These are phyloP conservation scores for Drosophila tripunctata DNA, from an alignment of 2,888 invertebrate genomes.

Conservation along the genomic window DNA sequence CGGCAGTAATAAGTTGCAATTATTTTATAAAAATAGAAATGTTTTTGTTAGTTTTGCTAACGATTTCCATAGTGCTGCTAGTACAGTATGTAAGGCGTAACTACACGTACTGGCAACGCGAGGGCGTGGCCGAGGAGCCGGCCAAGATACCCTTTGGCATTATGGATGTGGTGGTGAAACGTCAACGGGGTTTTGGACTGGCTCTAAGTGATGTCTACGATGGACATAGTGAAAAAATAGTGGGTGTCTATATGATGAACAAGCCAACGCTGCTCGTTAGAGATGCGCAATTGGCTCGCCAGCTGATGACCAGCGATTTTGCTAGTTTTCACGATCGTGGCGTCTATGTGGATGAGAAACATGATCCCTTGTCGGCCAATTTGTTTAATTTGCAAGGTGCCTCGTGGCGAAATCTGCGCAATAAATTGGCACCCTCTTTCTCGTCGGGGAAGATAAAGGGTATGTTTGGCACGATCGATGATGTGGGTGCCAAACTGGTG, in stretches of 20 bases:
- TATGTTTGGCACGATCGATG: conserved; percentile 87
- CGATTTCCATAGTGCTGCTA: conserved; percentile 26
- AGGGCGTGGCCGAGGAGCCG: conserved; percentile 86
- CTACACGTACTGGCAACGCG: conserved; percentile 85
- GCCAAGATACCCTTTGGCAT: conserved; percentile 88
- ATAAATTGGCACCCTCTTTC: conserved; percentile 88
- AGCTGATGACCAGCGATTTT: conserved; percentile 87
- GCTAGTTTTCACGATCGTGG: conserved; percentile 88
- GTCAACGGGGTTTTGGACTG: conserved; percentile 87
- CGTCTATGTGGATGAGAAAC: conserved; percentile 86
- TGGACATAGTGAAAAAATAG: conserved; percentile 79
- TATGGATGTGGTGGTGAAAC: conserved; percentile 85
- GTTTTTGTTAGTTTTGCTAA: conserved; percentile 51
- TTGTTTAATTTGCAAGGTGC: conserved; percentile 81
- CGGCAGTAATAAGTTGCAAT: background rate
- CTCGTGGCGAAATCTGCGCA: conserved; percentile 87
- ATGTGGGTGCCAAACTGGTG: conserved; percentile 86
- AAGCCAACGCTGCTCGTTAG: conserved; percentile 87
- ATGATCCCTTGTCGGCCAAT: conserved; percentile 87
- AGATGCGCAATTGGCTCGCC: conserved; percentile 87
- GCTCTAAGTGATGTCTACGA: conserved; percentile 87
- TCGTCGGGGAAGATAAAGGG: conserved; percentile 88
- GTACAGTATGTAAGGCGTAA: conserved; percentile 45
- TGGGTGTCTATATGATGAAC: conserved; percentile 88
- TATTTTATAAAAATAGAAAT: conserved; percentile 30